phyloP scores from a whole-genome alignment of 2,888 invertebrate species.

The Drosophila maculinotata region DNA sequence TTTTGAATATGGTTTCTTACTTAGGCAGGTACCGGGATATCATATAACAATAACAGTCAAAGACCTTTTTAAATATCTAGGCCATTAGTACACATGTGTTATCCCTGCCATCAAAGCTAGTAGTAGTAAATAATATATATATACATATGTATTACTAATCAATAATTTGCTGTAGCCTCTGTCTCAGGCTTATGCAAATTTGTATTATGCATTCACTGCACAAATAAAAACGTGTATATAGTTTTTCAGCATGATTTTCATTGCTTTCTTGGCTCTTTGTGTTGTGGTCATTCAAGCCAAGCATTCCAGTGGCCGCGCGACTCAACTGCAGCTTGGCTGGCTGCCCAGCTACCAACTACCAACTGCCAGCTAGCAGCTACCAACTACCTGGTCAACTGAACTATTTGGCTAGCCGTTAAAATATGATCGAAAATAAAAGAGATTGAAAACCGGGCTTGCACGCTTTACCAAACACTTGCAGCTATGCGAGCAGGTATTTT shows the following conservation, averaged over 20 bases:
- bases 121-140: background rate
- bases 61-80: background rate
- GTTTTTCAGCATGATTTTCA: slow-evolving; percentile 33
- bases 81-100: background rate
- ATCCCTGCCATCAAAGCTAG: background rate
- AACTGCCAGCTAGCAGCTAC: slow-evolving; percentile 54
- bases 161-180: slow-evolving; percentile 1
- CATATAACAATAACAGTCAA: background rate
- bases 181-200: slow-evolving; percentile 29
- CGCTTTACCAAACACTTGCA: slow-evolving; percentile 57
- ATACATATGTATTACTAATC: background rate
- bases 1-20: too few relatives aligned
- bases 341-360: slow-evolving; percentile 60
- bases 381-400: slow-evolving; percentile 74
- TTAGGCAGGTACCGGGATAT: background rate
- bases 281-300: slow-evolving; percentile 64
- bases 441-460: slow-evolving; percentile 29
- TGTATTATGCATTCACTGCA: slow-evolving; percentile 46
- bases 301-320: slow-evolving; percentile 64
- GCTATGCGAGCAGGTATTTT: slow-evolving; percentile 38
- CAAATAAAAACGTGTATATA: slow-evolving; percentile 21
- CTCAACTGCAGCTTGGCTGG: slow-evolving; percentile 53
- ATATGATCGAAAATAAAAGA: slow-evolving; percentile 26
- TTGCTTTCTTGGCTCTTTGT: slow-evolving; percentile 51
- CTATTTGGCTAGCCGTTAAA: slow-evolving; percentile 61